Base-by-base conservation (phyloP, 2,888 invertebrate species). In the Resseliella maxima region DNA sequence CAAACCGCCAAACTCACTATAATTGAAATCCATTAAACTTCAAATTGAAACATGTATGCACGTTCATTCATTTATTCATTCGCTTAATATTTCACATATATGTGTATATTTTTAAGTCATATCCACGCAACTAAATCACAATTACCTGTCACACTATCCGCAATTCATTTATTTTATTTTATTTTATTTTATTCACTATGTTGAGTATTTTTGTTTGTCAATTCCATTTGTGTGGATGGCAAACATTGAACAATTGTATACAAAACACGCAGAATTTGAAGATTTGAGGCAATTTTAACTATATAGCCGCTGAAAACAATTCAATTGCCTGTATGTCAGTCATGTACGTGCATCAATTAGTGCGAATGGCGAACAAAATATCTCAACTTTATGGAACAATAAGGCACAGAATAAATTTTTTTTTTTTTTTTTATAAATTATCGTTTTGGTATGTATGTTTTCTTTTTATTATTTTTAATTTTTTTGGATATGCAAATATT, bases 271-370 rank as follows among this genome's bases (percentile, higher is more conserved):
- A 72, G 72, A 72, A 31, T 72, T 72, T 35, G 15, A 72, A 72
- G 72, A 72, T 72, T 72, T 6, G 72, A 72, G 31, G 72, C 72
- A 72, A 72, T 72, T 72, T 31, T 31, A 59, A 27, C 6, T 3
- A n/a, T 3, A 59, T 6, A 3, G 27, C n/a, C n/a, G 24, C 59
- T n/a, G 27, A 72, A 31, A 72, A 72, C 31, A 27, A 31, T 15
- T 15, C 35, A n/a, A 72, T 24, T 18, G 15, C 31, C 15, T 72
- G 72, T 59, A 50, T 5, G n/a, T n/a, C n/a, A n/a, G n/a, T 24
- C 59, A 27, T 72, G 72, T 72, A 72, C 72, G 72, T 72, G 72
- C 72, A 72, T 72, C 72, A 72, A 72, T 72, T 72, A 72, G 31
- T 72, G 72, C 31, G 31, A 31, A 15, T 15, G 50, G 24, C 59